Evolutionary conservation across 2,888 invertebrate genomes (phyloP), one percentile per base, ranked within the genome.

Genomic region (Phalera bucephala): DNA sequence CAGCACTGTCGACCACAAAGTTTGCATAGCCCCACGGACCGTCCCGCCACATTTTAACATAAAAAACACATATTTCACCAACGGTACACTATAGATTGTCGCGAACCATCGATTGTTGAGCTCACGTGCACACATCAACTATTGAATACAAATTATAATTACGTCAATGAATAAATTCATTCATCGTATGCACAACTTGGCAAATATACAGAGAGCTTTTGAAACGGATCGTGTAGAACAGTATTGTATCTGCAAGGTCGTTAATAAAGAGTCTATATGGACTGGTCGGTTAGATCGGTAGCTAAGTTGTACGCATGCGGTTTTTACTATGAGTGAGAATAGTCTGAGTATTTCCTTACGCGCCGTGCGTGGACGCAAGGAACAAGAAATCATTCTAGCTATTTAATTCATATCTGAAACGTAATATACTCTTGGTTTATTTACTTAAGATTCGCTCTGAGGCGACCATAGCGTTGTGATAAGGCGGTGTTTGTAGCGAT

Each of bases 121-220:
- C 40, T 52, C 67, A 61, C 62, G 60, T 56, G 49, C 46, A 36
- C 17, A 23, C 12, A 43, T 48, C 54, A 41, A 49, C 56, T 36
- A 47, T 63, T 56, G 76, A 65, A 77, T 76, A 70, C 66, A 68
- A 75, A 76, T 66, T 63, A 57, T 46, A 55, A 53, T 40, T 49
- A 59, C 56, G 55, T 34, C 54, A 54, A 56, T 68, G 67, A 68
- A 72, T 74, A 62, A 75, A 31, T 74, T 70, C 69, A 71, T 57
- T 57, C 52, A 56, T 54, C 53, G 59, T 51, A 47, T 56, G 51
- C 54, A 56, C 63, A 57, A 44, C 31, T 34, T 41, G 30, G 52
- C 64, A 65, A 60, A 35, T 42, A 27, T 28, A 29, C 12, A 20
- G 23, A 39, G 65, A 52, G 10, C 54, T 30, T 14, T 27, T 4